Evolutionary conservation across 2,888 invertebrate species (phyloP), one percentile per base, ranked within the genome.

Genomic region (Leptinotarsa rubiginosa): DNA sequence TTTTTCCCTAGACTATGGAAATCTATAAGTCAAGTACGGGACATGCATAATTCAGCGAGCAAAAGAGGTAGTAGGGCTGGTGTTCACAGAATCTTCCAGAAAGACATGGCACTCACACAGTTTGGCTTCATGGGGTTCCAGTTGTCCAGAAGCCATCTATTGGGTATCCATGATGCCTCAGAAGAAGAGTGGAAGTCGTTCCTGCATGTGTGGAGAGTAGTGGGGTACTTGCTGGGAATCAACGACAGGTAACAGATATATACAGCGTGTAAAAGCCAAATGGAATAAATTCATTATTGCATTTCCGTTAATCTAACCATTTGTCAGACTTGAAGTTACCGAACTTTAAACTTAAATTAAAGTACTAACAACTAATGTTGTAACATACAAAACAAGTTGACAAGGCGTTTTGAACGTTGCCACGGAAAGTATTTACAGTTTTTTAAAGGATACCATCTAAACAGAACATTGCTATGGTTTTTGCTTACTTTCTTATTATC

Each of bases 51-150:
- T 56, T 89, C 90, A 1, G 92, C 93, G 0, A 92, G 92, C 64
- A 88, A 90, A 18, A 87, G 89, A 74, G 88, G 90, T 52, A 85
- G 85, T 20, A 85, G 88, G n/a, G 88, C 88, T 1, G 81, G 90
- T 5, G 78, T 89, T 1, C 91, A 91, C 0, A 88, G 89, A 56
- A 92, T 97, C 47, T 92, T 94, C 0, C 97, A 97, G 86, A 91
- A 93, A 79, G 96, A 97, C 85, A 91, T 97, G 91, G 94, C 93
- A 0, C 86, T 97, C 16, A 96, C 97, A 0, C 96, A 95, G 87
- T 95, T 95, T 85, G 96, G 96, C 3, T 97, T 97, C 85, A 91
- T 97, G 84, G 97, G 96, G 0, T 92, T 92, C 79, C 89, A 92
- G 1, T 85, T 95, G 0, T 83, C 94, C 5, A 77, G 81, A 74